Conservation (phyloP, 2,113 vertebrate species). For the Microcebus ravelobensis region DNA sequence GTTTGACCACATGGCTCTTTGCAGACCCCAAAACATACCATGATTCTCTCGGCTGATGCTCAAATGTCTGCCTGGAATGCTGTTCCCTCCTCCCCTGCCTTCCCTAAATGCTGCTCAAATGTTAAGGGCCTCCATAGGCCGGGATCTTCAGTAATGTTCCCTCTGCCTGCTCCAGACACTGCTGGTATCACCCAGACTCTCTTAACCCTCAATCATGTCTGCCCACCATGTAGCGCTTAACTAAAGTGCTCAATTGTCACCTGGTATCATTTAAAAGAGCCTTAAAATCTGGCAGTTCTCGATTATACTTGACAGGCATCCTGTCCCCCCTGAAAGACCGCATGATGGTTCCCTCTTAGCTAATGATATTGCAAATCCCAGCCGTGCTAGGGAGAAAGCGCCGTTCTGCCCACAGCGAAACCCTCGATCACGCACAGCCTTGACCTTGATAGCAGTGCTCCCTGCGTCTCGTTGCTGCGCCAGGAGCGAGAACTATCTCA, state of each 20-base stretch:
- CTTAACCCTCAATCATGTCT: neutral
- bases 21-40: neutral
- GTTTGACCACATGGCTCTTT: too few species aligned
- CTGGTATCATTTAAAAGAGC: neutral
- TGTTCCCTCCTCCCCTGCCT: neutral
- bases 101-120: neutral
- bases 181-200: neutral
- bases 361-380: neutral
- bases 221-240: neutral
- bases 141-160: neutral
- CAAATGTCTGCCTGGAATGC: neutral
- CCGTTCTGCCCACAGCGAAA: neutral
- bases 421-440: neutral
- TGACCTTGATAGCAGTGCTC: neutral
- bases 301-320: neutral
- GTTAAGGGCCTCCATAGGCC: neutral
- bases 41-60: neutral
- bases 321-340: neutral
- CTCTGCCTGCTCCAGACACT: neutral
- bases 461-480: neutral
- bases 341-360: neutral
- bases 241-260: too few species aligned
- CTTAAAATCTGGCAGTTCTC: neutral
- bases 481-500: fast-evolving
- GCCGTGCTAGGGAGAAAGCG: neutral